Conservation (phyloP, 2,797 vertebrate species). For the Fundulus diaphanus region DNA sequence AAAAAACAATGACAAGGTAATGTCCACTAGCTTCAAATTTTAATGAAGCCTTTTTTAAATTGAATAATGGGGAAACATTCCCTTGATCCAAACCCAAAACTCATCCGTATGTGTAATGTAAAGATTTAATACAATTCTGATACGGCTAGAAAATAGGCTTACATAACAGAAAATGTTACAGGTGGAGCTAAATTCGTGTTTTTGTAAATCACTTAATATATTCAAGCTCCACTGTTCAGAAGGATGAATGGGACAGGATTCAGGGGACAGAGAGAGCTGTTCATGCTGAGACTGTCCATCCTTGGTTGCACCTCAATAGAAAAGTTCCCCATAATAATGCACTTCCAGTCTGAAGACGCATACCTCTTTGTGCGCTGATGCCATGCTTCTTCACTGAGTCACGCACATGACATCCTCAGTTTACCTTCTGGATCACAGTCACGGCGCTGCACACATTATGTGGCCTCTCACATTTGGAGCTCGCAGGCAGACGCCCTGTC, state of each 20-base stretch:
- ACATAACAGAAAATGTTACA: background rate
- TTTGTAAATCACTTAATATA: background rate
- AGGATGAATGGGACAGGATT: constrained; percentile 26
- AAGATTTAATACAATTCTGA: background rate
- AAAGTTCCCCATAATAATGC: constrained; percentile 48
- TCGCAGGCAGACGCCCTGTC: constrained; percentile 51
- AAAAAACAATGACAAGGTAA: background rate
- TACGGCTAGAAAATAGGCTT: background rate
- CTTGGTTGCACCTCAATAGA: constrained; percentile 32
- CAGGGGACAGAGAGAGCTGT: constrained; percentile 17
- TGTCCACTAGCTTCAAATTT: background rate
- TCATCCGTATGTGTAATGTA: background rate
- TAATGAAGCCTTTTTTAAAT: background rate
- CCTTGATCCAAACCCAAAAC: too few relatives aligned
- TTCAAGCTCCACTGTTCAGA: constrained; percentile 11
- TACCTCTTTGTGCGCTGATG: constrained; percentile 46
- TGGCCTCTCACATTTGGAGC: constrained; percentile 41
- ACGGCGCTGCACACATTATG: constrained; percentile 11
- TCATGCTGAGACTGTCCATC: constrained; percentile 51
- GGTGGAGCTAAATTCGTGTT: background rate
- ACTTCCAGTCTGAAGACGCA: constrained; percentile 35
- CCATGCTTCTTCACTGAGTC: constrained; percentile 44
- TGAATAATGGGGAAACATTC: background rate
- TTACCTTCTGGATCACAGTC: constrained; percentile 18
- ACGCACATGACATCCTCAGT: constrained; percentile 33